A percentile compares a stretch with the other conserved stretches of the same genome.
phyloP scores from a whole-genome alignment of 1,140 invertebrate species.

The Danaus plexippus region DNA sequence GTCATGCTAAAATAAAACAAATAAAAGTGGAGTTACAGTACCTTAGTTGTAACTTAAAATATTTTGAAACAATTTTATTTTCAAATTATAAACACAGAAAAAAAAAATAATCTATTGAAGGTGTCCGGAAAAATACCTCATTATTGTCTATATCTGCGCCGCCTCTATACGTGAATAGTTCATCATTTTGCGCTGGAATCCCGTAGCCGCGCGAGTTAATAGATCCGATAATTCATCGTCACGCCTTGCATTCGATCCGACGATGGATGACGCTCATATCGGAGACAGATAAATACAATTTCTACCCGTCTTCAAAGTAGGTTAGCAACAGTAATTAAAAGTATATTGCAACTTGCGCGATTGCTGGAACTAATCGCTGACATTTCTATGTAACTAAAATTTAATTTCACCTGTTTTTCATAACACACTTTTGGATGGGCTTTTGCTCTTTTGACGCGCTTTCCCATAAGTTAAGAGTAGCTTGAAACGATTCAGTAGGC shows the following conservation, averaged over 20 bases:
- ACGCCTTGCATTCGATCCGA: conserved; percentile 47
- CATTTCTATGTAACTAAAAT: background rate
- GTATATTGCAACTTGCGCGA: background rate
- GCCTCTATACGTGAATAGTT: conserved; percentile 25
- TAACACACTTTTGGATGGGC: too few species aligned
- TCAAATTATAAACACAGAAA: too few species aligned
- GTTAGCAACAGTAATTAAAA: background rate
- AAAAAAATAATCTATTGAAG: too few species aligned
- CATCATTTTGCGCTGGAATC: conserved; percentile 34
- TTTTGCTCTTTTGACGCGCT: conserved; percentile 19
- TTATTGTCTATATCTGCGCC: background rate
- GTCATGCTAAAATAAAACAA: too few species aligned
- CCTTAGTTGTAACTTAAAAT: too few species aligned
- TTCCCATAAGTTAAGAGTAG: conserved; percentile 48
- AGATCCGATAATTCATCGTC: conserved; percentile 66
- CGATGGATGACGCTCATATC: conserved; percentile 52
- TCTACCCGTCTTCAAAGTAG: conserved; percentile 11
- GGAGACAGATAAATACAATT: conserved; percentile 21
- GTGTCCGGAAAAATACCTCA: too few species aligned
- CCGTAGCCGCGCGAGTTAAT: conserved; percentile 62
- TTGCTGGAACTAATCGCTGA: background rate
- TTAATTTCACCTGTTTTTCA: background rate
- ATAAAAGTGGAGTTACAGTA: too few species aligned
- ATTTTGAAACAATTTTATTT: too few species aligned
- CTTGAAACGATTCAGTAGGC: conserved; percentile 49